phyloP scores from a whole-genome alignment of 2,797 vertebrate species.

The Coendou prehensilis region DNA sequence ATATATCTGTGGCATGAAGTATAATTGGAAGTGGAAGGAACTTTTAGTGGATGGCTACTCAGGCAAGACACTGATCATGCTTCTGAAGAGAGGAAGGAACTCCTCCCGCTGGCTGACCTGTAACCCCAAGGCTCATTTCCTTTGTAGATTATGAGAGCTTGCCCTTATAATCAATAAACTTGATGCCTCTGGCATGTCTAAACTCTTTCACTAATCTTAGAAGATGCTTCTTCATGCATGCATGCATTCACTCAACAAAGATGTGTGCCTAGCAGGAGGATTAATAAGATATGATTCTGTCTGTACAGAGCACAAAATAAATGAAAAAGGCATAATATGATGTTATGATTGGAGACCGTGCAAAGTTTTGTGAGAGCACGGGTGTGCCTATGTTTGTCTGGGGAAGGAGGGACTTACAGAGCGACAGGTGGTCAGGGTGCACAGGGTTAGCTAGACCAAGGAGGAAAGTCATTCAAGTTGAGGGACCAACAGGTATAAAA shows the following conservation, averaged over 20 bases:
- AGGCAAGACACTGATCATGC: constrained; percentile 25
- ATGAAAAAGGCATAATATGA: background rate
- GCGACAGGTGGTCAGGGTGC: background rate
- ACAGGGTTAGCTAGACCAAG: background rate
- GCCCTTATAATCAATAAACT: background rate
- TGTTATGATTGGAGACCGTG: background rate
- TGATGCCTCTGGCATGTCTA: background rate
- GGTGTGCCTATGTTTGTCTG: background rate
- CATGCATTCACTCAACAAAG: constrained; percentile 22
- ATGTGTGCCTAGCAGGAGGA: background rate
- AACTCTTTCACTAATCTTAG: constrained; percentile 7
- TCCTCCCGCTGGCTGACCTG: background rate
- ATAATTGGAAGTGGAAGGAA: constrained; percentile 87
- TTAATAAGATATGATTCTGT: background rate
- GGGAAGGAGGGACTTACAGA: background rate
- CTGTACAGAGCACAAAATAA: background rate
- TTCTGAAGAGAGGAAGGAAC: constrained; percentile 52
- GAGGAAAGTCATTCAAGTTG: background rate
- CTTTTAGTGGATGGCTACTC: constrained; percentile 79
- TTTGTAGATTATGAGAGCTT: background rate
- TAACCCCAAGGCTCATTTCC: constrained; percentile 1
- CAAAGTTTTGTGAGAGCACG: background rate
- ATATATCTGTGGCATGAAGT: constrained; percentile 84
- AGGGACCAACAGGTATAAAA: constrained; percentile 2
- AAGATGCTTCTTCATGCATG: constrained; percentile 4